Conservation (phyloP, 1,140 invertebrate genomes). For the Sarcophaga peregrina region DNA sequence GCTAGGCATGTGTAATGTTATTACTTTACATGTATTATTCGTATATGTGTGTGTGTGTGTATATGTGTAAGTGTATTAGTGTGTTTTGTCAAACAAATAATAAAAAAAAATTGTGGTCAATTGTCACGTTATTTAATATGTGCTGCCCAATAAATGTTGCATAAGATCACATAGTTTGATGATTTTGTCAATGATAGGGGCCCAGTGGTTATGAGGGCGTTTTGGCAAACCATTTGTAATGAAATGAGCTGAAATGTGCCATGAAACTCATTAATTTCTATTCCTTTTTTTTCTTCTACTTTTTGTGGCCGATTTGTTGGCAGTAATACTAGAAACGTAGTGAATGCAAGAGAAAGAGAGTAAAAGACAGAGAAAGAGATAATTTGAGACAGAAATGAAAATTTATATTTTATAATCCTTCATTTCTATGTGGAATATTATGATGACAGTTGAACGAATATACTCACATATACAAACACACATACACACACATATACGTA, state of each 20-base stretch:
- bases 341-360: too few relatives aligned
- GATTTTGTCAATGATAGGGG: background rate
- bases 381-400: too few relatives aligned
- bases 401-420: background rate
- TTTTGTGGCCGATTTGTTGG: background rate
- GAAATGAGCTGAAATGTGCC: too few relatives aligned
- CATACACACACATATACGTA: too few relatives aligned
- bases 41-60: background rate
- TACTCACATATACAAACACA: background rate
- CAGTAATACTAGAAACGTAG: too few relatives aligned
- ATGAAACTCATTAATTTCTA: background rate
- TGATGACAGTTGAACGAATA: background rate
- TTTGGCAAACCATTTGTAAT: too few relatives aligned
- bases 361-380: too few relatives aligned
- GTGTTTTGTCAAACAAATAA: background rate
- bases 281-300: background rate
- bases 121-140: constrained; percentile 34
- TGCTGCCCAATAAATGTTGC: constrained; percentile 31
- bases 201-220: background rate
- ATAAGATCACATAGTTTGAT: constrained; percentile 14
- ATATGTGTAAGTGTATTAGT: too few relatives aligned
- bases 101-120: constrained; percentile 31
- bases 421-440: constrained; percentile 14
- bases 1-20: too few relatives aligned
- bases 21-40: too few relatives aligned